Evolutionary conservation across 2,888 invertebrate species (phyloP).

Genomic region (Melinopterus prodromus): DNA sequence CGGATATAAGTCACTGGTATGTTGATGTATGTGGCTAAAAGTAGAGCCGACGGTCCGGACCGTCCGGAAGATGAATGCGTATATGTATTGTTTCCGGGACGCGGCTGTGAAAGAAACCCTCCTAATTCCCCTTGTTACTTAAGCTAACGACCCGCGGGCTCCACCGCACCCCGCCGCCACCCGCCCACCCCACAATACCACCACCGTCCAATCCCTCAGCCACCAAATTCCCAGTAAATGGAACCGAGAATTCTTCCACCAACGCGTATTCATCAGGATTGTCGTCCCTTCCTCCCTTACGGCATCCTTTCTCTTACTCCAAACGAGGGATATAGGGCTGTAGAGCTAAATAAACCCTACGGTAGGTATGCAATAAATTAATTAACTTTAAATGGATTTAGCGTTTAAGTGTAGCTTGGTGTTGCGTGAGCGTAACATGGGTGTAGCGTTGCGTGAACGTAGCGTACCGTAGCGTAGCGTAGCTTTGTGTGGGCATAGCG

Average conservation of each 20-base stretch:
- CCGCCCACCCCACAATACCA: not conserved
- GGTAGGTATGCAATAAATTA: too few species aligned
- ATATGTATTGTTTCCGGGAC: conserved; percentile 61
- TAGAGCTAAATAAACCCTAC: too few species aligned
- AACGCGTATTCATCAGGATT: not conserved
- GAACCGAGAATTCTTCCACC: conserved; percentile 7
- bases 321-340: too few species aligned
- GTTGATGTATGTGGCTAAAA: conserved; percentile 4
- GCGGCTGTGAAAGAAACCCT: conserved; percentile 58
- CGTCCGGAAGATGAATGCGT: conserved; percentile 60
- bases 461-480: too few species aligned
- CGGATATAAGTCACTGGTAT: conserved; percentile 4
- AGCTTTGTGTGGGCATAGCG: too few species aligned
- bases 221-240: conserved; percentile 27
- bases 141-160: conserved; percentile 56
- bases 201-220: not conserved
- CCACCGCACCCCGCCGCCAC: conserved; percentile 6
- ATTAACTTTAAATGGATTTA: too few species aligned
- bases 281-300: too few species aligned
- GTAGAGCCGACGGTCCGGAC: conserved; percentile 11
- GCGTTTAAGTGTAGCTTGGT: too few species aligned
- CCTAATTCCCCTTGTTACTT: conserved; percentile 61
- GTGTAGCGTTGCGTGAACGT: too few species aligned
- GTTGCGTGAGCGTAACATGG: too few species aligned
- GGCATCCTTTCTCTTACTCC: too few species aligned